Evolutionary conservation across 2,113 vertebrate genomes (phyloP), one percentile per base, ranked within the genome.

Genomic region (Bombycilla garrulus): DNA sequence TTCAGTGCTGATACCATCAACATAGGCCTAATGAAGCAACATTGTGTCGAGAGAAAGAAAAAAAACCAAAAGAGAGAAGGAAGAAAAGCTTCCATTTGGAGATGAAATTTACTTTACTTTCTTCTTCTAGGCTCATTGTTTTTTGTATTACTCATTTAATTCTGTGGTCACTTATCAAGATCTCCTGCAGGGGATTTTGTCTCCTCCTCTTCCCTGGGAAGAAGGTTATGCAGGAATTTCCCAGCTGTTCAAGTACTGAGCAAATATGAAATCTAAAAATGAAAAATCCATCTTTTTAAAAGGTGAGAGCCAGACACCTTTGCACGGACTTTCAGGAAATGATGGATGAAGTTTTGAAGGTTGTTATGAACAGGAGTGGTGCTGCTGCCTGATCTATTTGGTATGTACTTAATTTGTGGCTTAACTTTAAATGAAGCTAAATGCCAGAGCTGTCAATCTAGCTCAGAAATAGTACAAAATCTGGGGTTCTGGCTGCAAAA

Each of bases 341-440:
- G 51, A 90, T 77, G 60, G 56, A 78, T 95, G 81, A 78, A 83
- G 79, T 88, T 81, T 80, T 60, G 81, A 81, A 91, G 79, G 74
- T 57, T 78, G 64, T 85, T 90, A 67, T 1, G 1, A 86, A 33
- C 12, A 21, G 36, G 47, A 94, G 44, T 83, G 23, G 44, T 64
- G 81, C 71, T 71, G 60, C 85, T 78, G 29, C 56, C 47, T 79
- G 79, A 77, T 88, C 58, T 91, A 17, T 93, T 94, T 86, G 61
- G 47, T 96, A 90, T 31, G 40, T 70, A 85, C 40, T 88, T 95
- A 90, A 73, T 90, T 96, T 95, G 76, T 79, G 85, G 51, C 54
- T 86, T 83, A 87, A 21, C 13, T 92, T 88, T 81, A 88, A 86
- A 88, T 56, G 56, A 86, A 88, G 35, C 35, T 88, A 70, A 92